Percentiles rank a stretch among this genome's conserved stretches.
phyloP scores from a whole-genome alignment of 1,140 invertebrate genomes.

The Cephus cinctus region DNA sequence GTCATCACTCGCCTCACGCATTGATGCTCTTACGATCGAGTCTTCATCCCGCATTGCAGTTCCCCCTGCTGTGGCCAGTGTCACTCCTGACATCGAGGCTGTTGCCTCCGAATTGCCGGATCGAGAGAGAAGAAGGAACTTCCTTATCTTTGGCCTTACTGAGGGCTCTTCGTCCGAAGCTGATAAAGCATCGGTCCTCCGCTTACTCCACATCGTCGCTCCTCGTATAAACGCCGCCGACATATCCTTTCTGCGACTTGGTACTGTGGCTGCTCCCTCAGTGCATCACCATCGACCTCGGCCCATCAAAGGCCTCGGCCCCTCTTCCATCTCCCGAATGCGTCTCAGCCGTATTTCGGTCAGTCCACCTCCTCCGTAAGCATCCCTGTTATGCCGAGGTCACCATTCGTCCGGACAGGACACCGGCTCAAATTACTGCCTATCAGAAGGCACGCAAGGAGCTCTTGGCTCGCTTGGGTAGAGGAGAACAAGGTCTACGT shows the following conservation, averaged over 20 bases:
- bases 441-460: neutral
- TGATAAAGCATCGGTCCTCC: neutral
- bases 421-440: neutral
- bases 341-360: neutral
- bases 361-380: neutral
- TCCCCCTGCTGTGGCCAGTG: too few species aligned
- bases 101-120: neutral
- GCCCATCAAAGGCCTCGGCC: too few species aligned
- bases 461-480: neutral
- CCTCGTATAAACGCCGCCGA: too few species aligned
- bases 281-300: too few species aligned
- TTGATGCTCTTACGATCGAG: too few species aligned
- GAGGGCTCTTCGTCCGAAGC: neutral
- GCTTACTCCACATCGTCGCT: too few species aligned
- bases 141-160: neutral
- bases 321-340: neutral
- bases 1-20: too few species aligned
- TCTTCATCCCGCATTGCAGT: too few species aligned
- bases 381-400: neutral
- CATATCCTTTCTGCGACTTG: too few species aligned
- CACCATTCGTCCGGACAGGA: neutral
- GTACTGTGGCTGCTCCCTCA: too few species aligned
- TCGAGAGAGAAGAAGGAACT: conserved; percentile 1
- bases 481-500: neutral
- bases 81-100: too few species aligned